Conservation (phyloP, 2,113 vertebrate species). For the Dicrurus megarhynchus region DNA sequence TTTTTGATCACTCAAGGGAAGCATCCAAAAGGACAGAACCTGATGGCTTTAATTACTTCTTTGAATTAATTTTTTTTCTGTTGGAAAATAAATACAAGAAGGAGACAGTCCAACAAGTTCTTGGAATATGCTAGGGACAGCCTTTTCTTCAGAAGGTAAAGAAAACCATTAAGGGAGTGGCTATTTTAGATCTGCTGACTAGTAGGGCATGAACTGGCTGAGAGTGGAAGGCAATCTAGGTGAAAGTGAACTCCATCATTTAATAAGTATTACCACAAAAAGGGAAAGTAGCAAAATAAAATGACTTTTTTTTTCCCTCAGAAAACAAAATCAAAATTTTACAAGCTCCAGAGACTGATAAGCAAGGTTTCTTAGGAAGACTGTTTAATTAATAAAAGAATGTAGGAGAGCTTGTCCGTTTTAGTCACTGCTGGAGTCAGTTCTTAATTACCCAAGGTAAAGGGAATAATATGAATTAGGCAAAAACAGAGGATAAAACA, state of each 20-base stretch:
- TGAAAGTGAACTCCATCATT: neutral
- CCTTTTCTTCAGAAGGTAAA: constrained; percentile 53
- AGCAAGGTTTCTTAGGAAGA: constrained; percentile 18
- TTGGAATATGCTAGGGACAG: constrained; percentile 65
- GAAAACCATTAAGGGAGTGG: constrained; percentile 66
- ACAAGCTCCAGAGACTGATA: constrained; percentile 7
- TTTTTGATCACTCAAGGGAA: constrained; percentile 46
- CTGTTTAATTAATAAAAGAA: constrained; percentile 44
- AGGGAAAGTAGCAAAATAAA: neutral
- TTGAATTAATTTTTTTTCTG: constrained; percentile 11
- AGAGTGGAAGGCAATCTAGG: constrained; percentile 10
- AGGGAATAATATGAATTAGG: constrained; percentile 34
- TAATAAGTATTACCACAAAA: neutral
- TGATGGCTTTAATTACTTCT: constrained; percentile 48
- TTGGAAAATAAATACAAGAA: constrained; percentile 36
- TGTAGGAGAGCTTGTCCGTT: constrained; percentile 8
- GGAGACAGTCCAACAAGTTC: constrained; percentile 64
- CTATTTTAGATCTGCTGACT: constrained; percentile 61
- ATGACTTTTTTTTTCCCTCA: accelerated
- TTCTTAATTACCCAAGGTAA: constrained; percentile 35
- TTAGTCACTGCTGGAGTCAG: constrained; percentile 35
- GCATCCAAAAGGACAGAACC: constrained; percentile 7
- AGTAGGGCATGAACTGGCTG: neutral
- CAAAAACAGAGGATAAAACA: constrained; percentile 40
- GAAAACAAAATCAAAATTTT: neutral